Conservation (phyloP, 1,140 invertebrate genomes). For the Drosophila ironensis region DNA sequence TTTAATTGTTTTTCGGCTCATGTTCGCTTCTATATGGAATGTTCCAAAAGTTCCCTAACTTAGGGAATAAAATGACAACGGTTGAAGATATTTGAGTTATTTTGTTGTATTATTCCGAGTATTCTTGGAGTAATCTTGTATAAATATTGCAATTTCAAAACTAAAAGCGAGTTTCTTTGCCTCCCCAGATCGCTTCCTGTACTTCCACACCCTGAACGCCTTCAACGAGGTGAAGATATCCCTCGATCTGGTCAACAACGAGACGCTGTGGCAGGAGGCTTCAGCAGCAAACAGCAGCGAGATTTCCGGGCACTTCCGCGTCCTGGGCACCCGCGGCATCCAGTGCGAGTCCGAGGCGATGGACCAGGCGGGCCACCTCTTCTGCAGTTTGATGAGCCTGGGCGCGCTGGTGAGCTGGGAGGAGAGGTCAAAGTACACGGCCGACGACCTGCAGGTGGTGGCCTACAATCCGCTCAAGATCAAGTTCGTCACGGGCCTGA, state of each 20-base stretch:
- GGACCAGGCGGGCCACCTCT: constrained; percentile 84
- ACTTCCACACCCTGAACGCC: constrained; percentile 89
- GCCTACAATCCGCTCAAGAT: constrained; percentile 83
- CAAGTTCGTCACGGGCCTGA: constrained; percentile 87
- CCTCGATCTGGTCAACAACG: constrained; percentile 86
- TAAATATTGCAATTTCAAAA: too few relatives aligned
- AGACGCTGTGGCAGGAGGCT: constrained; percentile 80
- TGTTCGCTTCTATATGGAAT: too few relatives aligned
- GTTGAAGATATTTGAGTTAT: too few relatives aligned
- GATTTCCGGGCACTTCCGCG: constrained; percentile 19
- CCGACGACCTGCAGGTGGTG: constrained; percentile 66
- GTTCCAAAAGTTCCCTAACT: too few relatives aligned
- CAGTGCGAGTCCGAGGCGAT: constrained; percentile 84
- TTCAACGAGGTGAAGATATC: constrained; percentile 87
- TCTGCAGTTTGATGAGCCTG: constrained; percentile 69
- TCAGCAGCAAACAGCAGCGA: not conserved
- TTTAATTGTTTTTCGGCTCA: too few relatives aligned
- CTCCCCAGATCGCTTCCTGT: constrained; percentile 84
- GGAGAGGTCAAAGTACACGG: constrained; percentile 54
- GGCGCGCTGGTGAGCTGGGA: constrained; percentile 57
- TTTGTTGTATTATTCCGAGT: too few relatives aligned
- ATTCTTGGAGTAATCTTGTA: too few relatives aligned
- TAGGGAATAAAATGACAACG: too few relatives aligned
- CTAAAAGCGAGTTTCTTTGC: not conserved
- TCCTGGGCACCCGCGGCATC: constrained; percentile 61